Evolutionary conservation across 2,888 invertebrate genomes (phyloP).

Genomic region (Callyntrura sp.): DNA sequence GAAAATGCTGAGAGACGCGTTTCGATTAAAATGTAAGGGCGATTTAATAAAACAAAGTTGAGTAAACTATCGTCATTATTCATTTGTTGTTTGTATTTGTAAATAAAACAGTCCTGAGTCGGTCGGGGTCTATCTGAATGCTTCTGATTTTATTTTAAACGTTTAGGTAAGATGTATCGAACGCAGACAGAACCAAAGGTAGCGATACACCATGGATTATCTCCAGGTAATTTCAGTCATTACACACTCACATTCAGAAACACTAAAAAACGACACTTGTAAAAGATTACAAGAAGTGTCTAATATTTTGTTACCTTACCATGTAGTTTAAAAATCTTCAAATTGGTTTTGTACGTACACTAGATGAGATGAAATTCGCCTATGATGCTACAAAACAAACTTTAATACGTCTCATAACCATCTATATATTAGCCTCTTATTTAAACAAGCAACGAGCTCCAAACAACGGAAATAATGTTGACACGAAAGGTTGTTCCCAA

Average conservation of each 20-base stretch:
- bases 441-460: background rate
- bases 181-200: background rate
- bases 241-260: no score
- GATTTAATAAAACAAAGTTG: no score
- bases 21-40: background rate
- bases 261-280: no score
- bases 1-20: background rate
- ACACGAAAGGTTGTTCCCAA: background rate
- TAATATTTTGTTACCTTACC: background rate
- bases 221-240: conserved; percentile 25
- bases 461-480: background rate
- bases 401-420: background rate
- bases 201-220: background rate
- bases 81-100: no score
- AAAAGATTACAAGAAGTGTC: no score
- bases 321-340: background rate
- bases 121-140: no score
- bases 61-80: no score
- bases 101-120: no score
- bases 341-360: background rate
- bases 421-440: background rate
- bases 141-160: background rate
- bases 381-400: background rate
- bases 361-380: background rate
- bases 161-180: no score